Base-by-base conservation (phyloP, 1,140 invertebrate genomes). In the Drosophila simulans region DNA sequence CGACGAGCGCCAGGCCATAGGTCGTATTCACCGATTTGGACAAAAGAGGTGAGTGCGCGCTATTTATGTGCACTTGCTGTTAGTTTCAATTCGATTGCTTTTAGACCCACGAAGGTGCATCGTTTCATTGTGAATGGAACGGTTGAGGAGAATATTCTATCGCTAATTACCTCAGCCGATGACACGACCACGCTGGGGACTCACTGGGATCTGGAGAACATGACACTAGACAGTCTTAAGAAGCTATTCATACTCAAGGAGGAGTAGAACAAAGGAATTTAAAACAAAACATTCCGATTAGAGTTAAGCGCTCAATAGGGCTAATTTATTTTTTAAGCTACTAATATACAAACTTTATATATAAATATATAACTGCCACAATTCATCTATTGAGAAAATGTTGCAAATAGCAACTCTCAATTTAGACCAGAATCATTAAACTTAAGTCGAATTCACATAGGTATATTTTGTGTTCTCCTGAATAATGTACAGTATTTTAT, bases 1-100 rank as follows among this genome's bases (percentile, higher is more conserved):
- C 2, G 95, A 95, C 73, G 96, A 97, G 80, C 83, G 95, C 4
- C 96, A 97, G 93, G 96, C 96, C 4, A 95, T 97, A 57, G 96
- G 96, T 0, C 92, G 96, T 71, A 93, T 97, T 10, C 95, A 97
- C 92, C 93, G 96, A 39, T 96, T 97, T 77, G 96, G 96, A 0
- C 96, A 97, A 92, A 96, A 94, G 0, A 96, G 93, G 94, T 94
- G 74, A 82, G 75, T 86, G 40, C 1, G 40, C 0, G 3, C 8
- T 0, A 34, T 22, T 34, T 11, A n/a, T 12, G 11, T 15, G 25
- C 5, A 8, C 20, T 13, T 5, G 31, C 62, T 49, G 8, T 4
- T n/a, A 11, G 10, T 11, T 11, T 10, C 31, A 0, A 51, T 15
- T 31, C 17, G 39, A 10, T 58, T 53, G 5, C n/a, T 53, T 49